A percentile compares a stretch with the other conserved stretches of the same genome.
These are phyloP conservation scores for Drosophila dives DNA, from an alignment of 2,888 invertebrate genomes.

Conservation along the genomic window DNA sequence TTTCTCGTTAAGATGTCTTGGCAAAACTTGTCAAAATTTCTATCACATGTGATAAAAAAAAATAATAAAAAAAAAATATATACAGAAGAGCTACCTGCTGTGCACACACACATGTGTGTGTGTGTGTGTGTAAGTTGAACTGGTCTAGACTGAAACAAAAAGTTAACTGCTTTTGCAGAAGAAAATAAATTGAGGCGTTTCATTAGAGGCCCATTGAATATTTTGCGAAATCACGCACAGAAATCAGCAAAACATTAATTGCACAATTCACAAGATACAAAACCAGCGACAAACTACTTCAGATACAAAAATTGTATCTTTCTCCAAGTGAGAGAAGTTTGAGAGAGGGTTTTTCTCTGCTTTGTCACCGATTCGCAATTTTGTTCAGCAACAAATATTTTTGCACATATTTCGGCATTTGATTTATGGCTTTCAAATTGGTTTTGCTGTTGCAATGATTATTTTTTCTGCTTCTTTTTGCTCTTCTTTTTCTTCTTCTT, in stretches of 20 bases:
- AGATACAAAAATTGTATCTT: constrained; percentile 27
- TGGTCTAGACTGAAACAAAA: constrained; percentile 33
- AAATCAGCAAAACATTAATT: constrained; percentile 63
- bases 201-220: constrained; percentile 70
- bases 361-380: constrained; percentile 9
- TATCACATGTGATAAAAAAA: constrained; percentile 10
- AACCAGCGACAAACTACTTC: constrained; percentile 22
- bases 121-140: not conserved
- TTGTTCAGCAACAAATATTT: constrained; percentile 42
- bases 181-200: constrained; percentile 32
- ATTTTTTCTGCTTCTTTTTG: constrained; percentile 13
- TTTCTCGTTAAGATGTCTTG: not conserved
- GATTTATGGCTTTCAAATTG: constrained; percentile 62
- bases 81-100: not conserved
- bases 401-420: constrained; percentile 64
- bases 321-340: not conserved
- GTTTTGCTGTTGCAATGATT: constrained; percentile 12
- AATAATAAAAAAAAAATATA: not conserved
- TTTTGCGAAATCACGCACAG: constrained; percentile 67
- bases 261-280: constrained; percentile 44
- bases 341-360: constrained; percentile 16
- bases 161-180: constrained; percentile 21
- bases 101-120: not conserved
- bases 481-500: not conserved
- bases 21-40: constrained; percentile 6